A percentile compares a stretch with the other conserved stretches of the same genome.
These are phyloP conservation scores for Siniperca obscura DNA, from an alignment of 2,797 vertebrate genomes.

Conservation along the genomic window DNA sequence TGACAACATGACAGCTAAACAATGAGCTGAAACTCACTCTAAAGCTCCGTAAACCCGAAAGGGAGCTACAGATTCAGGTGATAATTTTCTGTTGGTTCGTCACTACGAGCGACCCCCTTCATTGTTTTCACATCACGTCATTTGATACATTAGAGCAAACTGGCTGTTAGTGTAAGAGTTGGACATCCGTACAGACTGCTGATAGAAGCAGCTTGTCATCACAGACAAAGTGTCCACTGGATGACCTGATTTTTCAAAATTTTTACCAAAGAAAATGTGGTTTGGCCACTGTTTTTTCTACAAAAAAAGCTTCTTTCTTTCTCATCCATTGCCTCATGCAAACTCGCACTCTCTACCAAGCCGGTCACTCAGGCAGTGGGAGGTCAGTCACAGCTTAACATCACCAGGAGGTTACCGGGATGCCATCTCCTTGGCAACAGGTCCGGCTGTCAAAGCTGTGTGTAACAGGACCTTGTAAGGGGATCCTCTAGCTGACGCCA, in stretches of 20 bases:
- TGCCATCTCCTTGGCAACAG: constrained; percentile 68
- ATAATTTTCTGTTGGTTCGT: too few relatives aligned
- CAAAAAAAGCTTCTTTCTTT: background rate
- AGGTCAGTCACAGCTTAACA: constrained; percentile 34
- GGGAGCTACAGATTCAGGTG: too few relatives aligned
- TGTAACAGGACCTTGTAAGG: constrained; percentile 73
- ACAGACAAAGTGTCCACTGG: background rate
- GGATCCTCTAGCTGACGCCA: constrained; percentile 65
- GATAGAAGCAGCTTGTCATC: background rate
- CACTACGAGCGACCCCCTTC: too few relatives aligned
- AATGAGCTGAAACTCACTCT: too few relatives aligned
- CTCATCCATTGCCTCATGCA: background rate
- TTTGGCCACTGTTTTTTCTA: background rate
- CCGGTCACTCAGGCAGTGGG: constrained; percentile 18
- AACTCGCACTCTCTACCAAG: background rate
- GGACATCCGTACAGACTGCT: background rate
- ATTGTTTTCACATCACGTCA: background rate
- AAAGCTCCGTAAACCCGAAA: too few relatives aligned
- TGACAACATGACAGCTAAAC: too few relatives aligned
- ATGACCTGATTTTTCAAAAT: background rate
- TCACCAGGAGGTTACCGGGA: constrained; percentile 50
- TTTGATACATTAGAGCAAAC: background rate
- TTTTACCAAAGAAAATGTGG: background rate
- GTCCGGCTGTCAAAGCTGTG: constrained; percentile 46
- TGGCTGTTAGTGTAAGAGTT: background rate